A percentile compares a stretch with the other conserved stretches of the same genome.
These are phyloP conservation scores for Hyla sarda DNA, from an alignment of 2,113 vertebrate genomes.

Conservation along the genomic window DNA sequence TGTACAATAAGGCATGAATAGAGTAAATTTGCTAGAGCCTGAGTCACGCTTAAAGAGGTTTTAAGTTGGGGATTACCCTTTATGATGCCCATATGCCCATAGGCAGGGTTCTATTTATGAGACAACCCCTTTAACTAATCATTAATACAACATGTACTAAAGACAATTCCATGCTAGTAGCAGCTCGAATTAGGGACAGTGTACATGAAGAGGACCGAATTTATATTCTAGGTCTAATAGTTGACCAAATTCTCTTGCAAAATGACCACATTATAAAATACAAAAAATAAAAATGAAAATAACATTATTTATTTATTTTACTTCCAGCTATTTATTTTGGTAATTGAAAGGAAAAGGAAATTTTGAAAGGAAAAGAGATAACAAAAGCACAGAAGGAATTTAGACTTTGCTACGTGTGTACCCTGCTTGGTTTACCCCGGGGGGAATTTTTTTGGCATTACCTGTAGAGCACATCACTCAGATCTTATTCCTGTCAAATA, in stretches of 20 bases:
- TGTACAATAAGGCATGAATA: too few species aligned
- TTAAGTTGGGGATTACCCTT: too few species aligned
- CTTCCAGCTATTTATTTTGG: neutral
- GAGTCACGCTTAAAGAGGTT: too few species aligned
- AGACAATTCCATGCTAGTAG: too few species aligned
- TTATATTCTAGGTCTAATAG: too few species aligned
- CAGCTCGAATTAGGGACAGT: too few species aligned
- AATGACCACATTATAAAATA: neutral
- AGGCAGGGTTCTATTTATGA: too few species aligned
- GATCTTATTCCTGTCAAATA: constrained; percentile 26
- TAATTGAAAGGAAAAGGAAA: constrained; percentile 36
- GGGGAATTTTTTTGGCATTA: constrained; percentile 28
- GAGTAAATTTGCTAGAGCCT: too few species aligned
- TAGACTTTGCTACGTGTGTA: neutral
- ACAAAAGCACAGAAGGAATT: constrained; percentile 7
- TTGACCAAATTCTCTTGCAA: neutral
- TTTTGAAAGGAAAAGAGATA: constrained; percentile 48
- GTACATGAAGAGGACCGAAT: neutral
- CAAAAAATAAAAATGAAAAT: neutral
- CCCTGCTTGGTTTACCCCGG: neutral
- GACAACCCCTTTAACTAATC: too few species aligned
- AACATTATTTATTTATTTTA: neutral
- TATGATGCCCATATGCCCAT: too few species aligned
- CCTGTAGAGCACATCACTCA: constrained; percentile 21
- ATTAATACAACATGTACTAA: too few species aligned